phyloP scores from a whole-genome alignment of 2,888 invertebrate species.

The Heliconius charithonia region DNA sequence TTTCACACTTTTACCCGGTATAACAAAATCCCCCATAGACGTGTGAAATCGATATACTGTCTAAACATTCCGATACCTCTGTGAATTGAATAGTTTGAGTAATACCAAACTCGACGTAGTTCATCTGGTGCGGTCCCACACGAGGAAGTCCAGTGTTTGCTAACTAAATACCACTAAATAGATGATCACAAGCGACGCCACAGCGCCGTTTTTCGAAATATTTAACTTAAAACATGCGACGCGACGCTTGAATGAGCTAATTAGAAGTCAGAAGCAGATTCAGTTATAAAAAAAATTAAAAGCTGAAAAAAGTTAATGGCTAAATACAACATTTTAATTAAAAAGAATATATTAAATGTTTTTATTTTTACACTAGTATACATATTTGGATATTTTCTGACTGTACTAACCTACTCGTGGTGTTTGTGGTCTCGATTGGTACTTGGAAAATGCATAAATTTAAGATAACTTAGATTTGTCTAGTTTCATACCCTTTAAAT shows the following conservation, averaged over 20 bases:
- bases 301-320: neutral
- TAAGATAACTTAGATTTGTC: neutral
- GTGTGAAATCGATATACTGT: neutral
- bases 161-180: neutral
- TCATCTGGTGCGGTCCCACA: neutral
- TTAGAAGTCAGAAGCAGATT: neutral
- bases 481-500: neutral
- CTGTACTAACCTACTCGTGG: neutral
- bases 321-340: neutral
- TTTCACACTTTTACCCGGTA: neutral
- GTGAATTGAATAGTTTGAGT: slow-evolving; percentile 1
- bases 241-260: slow-evolving; percentile 2
- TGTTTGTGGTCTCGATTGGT: neutral
- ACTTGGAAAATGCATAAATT: neutral
- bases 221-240: neutral
- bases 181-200: neutral
- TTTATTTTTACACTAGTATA: neutral
- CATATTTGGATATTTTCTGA: too few species aligned
- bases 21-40: neutral
- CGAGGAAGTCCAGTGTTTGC: slow-evolving; percentile 2
- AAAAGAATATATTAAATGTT: neutral
- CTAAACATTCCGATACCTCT: neutral
- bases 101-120: neutral
- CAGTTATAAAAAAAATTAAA: slow-evolving; percentile 1
- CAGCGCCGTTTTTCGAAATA: neutral